Evolutionary conservation across 2,797 vertebrate genomes (phyloP).

Genomic region (Otolemur crassicaudatus): DNA sequence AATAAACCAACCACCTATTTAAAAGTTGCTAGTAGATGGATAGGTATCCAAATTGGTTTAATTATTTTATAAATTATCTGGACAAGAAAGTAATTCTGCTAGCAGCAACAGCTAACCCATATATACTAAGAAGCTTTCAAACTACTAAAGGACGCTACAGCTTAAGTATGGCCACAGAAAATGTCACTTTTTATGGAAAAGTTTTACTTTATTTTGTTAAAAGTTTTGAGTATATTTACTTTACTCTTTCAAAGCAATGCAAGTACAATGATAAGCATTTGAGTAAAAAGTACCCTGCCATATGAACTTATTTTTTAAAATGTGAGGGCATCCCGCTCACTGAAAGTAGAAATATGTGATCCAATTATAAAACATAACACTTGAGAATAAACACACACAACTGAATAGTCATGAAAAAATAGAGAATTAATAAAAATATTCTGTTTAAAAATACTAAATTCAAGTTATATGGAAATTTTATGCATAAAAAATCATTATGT

Average conservation of each 20-base stretch:
- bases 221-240: conserved; percentile 54
- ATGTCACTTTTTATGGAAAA: conserved; percentile 59
- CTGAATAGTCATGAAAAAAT: conserved; percentile 72
- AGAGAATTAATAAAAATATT: conserved; percentile 67
- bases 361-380: conserved; percentile 61
- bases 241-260: conserved; percentile 54
- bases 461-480: conserved; percentile 60
- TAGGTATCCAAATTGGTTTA: conserved; percentile 21
- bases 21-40: not conserved
- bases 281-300: conserved; percentile 36
- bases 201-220: conserved; percentile 73
- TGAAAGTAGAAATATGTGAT: not conserved
- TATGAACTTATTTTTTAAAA: conserved; percentile 61
- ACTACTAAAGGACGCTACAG: not conserved
- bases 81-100: conserved; percentile 44
- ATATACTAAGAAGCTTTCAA: conserved; percentile 32
- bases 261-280: not conserved
- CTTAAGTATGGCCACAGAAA: conserved; percentile 60
- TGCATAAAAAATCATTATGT: conserved; percentile 47
- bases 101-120: not conserved
- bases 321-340: conserved; percentile 16
- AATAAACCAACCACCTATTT: conserved; percentile 24
- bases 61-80: conserved; percentile 20
- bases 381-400: conserved; percentile 55
- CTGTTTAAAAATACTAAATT: conserved; percentile 72